phyloP scores from a whole-genome alignment of 2,113 vertebrate species.

The Channa maculata region DNA sequence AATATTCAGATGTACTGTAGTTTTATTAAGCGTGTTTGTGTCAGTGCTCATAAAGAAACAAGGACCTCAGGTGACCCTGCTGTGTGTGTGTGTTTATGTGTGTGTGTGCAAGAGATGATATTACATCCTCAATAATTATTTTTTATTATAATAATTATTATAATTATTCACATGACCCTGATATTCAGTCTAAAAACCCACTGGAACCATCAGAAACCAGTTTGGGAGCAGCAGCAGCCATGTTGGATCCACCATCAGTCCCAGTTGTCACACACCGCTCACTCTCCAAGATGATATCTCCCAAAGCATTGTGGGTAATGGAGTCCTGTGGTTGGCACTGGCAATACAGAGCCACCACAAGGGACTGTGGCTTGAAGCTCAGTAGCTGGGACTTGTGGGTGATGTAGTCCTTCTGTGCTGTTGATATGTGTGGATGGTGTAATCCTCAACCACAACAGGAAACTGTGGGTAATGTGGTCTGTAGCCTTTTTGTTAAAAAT shows the following conservation, averaged over 20 bases:
- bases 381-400: constrained; percentile 17
- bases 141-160: constrained; percentile 31
- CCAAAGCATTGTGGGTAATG: constrained; percentile 43
- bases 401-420: constrained; percentile 35
- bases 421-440: not conserved
- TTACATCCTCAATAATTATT: constrained; percentile 22
- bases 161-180: constrained; percentile 56
- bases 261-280: constrained; percentile 9
- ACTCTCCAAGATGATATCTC: not conserved
- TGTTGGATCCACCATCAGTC: constrained; percentile 6
- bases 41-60: constrained; percentile 36
- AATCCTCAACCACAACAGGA: constrained; percentile 2
- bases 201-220: constrained; percentile 18
- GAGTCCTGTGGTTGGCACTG: constrained; percentile 5
- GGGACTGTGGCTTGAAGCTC: not conserved
- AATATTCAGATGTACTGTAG: constrained; percentile 24
- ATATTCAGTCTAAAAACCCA: constrained; percentile 39
- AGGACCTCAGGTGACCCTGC: not conserved
- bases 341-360: not conserved
- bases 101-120: constrained; percentile 5
- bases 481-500: not conserved
- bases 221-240: not conserved
- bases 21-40: constrained; percentile 16
- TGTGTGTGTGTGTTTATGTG: constrained; percentile 9
- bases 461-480: constrained; percentile 53